Evolutionary conservation across 30 jellyfish, hydroid and myxozoan genomes (phyloP).

Genomic region (Haliclystus octoradiatus): DNA sequence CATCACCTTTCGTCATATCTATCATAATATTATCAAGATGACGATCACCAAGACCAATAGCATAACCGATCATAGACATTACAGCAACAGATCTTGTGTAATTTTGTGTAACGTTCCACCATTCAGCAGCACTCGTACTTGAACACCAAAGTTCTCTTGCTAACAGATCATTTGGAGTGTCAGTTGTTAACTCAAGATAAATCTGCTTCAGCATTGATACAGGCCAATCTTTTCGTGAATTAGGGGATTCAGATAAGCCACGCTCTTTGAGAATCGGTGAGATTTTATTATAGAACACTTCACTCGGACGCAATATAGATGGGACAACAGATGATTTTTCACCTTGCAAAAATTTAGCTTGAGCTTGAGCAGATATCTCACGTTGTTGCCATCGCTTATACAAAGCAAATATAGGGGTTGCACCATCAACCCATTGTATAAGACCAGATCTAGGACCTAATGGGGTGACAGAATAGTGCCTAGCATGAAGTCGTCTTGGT

Average conservation of each 20-base stretch:
- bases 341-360: constrained; percentile 19
- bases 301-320: constrained; percentile 88
- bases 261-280: constrained; percentile 78
- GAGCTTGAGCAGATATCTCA: constrained; percentile 59
- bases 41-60: constrained; percentile 96
- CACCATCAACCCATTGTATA: constrained; percentile 99
- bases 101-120: constrained; percentile 91
- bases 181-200: constrained; percentile 48
- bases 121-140: constrained; percentile 78
- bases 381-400: constrained; percentile 97
- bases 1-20: constrained; percentile 93
- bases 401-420: constrained; percentile 89
- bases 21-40: constrained; percentile 92
- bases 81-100: constrained; percentile 95
- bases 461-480: constrained; percentile 95
- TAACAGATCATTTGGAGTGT: constrained; percentile 83
- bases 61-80: constrained; percentile 93
- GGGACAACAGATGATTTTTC: constrained; percentile 42
- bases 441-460: constrained; percentile 96
- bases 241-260: constrained; percentile 66
- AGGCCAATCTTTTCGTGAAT: constrained; percentile 91
- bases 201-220: constrained; percentile 51
- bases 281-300: constrained; percentile 70
- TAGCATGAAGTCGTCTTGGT: constrained; percentile 38
- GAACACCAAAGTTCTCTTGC: constrained; percentile 96